Base-by-base conservation (phyloP, 2,113 vertebrate genomes). In the Penelope pileata region DNA sequence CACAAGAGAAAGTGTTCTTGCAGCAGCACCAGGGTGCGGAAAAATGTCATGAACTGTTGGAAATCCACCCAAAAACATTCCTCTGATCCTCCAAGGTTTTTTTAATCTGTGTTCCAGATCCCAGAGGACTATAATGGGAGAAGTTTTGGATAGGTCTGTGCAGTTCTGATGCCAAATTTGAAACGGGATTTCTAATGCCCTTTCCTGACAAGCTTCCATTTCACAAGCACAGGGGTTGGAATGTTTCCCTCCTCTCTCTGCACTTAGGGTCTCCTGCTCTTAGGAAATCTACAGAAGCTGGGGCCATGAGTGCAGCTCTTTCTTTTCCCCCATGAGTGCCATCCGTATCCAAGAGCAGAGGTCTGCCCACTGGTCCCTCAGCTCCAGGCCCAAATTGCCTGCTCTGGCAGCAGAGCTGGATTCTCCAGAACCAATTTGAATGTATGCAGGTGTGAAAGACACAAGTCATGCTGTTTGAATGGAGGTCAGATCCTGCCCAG, bases 1-100 rank as follows among this genome's bases (percentile, higher is more conserved):
- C 91, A 85, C 89, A 72, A 74, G 72, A 47, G 54, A 86, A 87
- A 90, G 34, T 88, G 78, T 88, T 88, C 81, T 76, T 91, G 54
- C 69, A 92, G 82, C 87, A 91, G 42, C 32, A n/a, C 36, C 59
- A 29, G 4, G 12, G n/a, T 47, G 15, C 59, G 73, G 23, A 17
- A 88, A 43, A 56, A 34, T 26, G 73, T 72, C 8, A 53, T 54
- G 40, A 94, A 80, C 91, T 77, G 29, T 40, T 94, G 70, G 64
- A 95, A 96, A 91, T 59, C 29, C 50, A 95, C 69, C 51, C 69
- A 38, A 36, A 91, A 95, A 76, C 53, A 83, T 75, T 21, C 22
- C 58, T 45, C 36, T 88, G n/a, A 67, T 70, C 29, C 93, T 94
- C 63, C 82, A 91, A 56, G 36, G 10, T 38, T 88, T 87, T 86